Conservation (phyloP, 2,888 invertebrate species). For the Gryllus longicercus region DNA sequence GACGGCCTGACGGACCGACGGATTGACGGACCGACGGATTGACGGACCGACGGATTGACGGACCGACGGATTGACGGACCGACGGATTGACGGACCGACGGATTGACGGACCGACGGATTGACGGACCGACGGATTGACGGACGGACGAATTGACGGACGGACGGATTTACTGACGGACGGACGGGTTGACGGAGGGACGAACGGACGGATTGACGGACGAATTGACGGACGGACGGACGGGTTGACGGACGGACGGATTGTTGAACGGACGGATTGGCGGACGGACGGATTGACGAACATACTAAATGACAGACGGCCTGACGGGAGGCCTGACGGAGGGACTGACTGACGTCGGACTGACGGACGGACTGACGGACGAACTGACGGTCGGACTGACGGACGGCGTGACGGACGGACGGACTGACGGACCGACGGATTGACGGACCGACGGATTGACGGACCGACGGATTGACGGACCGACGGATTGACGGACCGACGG, state of each 20-base stretch:
- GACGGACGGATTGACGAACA: neutral
- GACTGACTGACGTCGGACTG: neutral
- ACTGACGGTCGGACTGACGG: no score
- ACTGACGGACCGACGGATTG: no score
- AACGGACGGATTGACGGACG: neutral
- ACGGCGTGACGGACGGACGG: no score
- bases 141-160: neutral
- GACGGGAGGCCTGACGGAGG: neutral
- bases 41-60: neutral
- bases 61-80: neutral
- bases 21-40: no score
- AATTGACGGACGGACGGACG: neutral
- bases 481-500: no score
- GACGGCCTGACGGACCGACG: no score
- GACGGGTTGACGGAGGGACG: neutral
- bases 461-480: no score
- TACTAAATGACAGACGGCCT: neutral
- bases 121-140: neutral
- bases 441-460: no score
- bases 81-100: neutral
- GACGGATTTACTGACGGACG: neutral
- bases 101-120: neutral
- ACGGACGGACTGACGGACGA: no score
- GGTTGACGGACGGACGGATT: neutral
- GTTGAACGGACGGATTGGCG: neutral